Evolutionary conservation across 2,888 invertebrate genomes (phyloP), one percentile per base, ranked within the genome.

Genomic region (Rhagonycha lutea): DNA sequence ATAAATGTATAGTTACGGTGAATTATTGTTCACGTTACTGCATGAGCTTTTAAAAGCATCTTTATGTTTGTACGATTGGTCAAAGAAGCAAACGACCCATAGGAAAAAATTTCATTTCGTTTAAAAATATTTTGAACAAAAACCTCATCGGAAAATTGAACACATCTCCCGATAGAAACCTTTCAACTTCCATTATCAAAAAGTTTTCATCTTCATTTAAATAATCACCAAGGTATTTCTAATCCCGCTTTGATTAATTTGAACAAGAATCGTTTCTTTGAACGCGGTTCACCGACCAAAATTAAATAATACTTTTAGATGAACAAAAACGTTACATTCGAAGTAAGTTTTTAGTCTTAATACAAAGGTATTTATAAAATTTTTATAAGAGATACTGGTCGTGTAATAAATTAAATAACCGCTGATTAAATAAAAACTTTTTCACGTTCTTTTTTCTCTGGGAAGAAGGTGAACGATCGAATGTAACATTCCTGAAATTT

Each of bases 141-240:
- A 72, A 72, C 68, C 65, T 28, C 72, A 23, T 63, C 23, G 65
- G 28, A 60, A 74, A 62, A 72, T 70, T 72, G 78, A 80, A 81
- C 80, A 79, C 82, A 83, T 82, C 82, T 82, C 80, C 80, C 81
- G 80, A 82, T 81, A 80, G 82, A 83, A 82, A 80, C 81, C 82
- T 80, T 82, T 83, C 81, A 82, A 81, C 82, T 83, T 82, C 81
- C 82, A 83, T 84, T 85, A 84, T 84, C 84, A 81, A 82, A 61
- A 78, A 82, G 81, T 83, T 83, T 85, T 84, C 82, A 84, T 86
- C 86, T 86, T 84, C 85, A 86, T 86, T 86, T 86, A 85, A 85
- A 85, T 86, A 86, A 86, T 84, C 85, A 82, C 85, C 83, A 83
- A 84, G 80, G 85, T 86, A 84, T 85, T 84, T 85, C 85, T 85